phyloP scores from a whole-genome alignment of 2,888 invertebrate genomes.

The Nebria brevicollis region DNA sequence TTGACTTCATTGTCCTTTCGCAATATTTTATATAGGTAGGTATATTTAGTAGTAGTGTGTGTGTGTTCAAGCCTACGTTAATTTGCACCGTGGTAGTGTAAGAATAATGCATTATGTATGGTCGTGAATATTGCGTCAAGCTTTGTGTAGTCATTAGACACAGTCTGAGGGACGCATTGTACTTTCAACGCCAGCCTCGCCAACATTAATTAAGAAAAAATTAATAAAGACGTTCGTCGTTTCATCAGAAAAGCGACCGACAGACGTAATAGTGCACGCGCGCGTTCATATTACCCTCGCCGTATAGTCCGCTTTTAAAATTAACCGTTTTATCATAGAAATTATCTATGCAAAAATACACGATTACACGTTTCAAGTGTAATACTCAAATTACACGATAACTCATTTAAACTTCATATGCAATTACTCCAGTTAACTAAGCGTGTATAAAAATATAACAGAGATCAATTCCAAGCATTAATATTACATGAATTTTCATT shows the following conservation, averaged over 20 bases:
- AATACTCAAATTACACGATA: neutral
- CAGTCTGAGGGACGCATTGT: neutral
- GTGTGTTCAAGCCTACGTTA: neutral
- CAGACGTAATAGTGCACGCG: neutral
- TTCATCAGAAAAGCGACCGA: neutral
- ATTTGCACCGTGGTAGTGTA: neutral
- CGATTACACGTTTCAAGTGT: neutral
- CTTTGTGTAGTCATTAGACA: neutral
- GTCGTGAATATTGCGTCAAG: neutral
- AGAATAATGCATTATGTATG: neutral
- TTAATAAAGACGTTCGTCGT: neutral
- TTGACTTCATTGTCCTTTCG: neutral
- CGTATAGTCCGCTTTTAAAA: neutral
- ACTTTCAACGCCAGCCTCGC: neutral
- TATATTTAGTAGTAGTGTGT: neutral
- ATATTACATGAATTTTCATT: too few species aligned
- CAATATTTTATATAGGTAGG: neutral
- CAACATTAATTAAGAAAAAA: neutral
- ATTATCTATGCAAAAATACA: neutral
- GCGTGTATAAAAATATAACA: neutral
- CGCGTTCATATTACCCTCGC: too few species aligned
- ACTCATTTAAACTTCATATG: neutral
- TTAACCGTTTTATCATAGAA: neutral
- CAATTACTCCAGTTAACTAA: neutral
- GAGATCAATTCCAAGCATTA: too few species aligned